phyloP scores from a whole-genome alignment of 2,888 invertebrate species.

The Helleia helle region DNA sequence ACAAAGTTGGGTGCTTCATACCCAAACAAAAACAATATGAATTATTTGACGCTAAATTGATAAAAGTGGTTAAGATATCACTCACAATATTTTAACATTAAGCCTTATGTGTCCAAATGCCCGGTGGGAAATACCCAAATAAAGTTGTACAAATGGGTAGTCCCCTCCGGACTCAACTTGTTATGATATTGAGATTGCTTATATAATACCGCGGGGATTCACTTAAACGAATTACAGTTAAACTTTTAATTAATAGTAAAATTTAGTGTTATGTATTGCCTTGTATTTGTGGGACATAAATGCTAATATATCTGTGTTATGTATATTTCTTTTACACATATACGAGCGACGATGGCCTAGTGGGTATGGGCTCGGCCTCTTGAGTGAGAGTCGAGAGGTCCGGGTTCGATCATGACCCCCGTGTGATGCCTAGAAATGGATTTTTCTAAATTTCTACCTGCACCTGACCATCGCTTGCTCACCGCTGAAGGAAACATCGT shows the following conservation, averaged over 20 bases:
- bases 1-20: background rate
- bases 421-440: too few relatives aligned
- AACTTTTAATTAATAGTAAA: slow-evolving; percentile 25
- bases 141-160: slow-evolving; percentile 66
- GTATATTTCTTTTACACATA: too few relatives aligned
- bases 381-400: too few relatives aligned
- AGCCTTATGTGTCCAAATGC: slow-evolving; percentile 22
- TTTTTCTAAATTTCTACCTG: too few relatives aligned
- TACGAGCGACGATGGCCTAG: too few relatives aligned
- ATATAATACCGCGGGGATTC: slow-evolving; percentile 38
- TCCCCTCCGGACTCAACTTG: slow-evolving; percentile 51
- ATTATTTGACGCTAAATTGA: slow-evolving; percentile 2
- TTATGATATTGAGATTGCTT: slow-evolving; percentile 58
- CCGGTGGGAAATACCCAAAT: slow-evolving; percentile 60
- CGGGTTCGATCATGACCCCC: too few relatives aligned
- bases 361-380: too few relatives aligned
- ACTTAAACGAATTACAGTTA: slow-evolving; percentile 28
- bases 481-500: too few relatives aligned
- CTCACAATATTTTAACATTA: slow-evolving; percentile 5
- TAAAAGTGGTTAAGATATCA: slow-evolving; percentile 10
- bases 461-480: too few relatives aligned
- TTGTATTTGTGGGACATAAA: too few relatives aligned
- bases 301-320: too few relatives aligned
- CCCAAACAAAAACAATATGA: slow-evolving; percentile 2
- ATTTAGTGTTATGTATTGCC: background rate